These are phyloP conservation scores for Panzeria rudis DNA, from an alignment of 2,888 invertebrate species.

Conservation along the genomic window DNA sequence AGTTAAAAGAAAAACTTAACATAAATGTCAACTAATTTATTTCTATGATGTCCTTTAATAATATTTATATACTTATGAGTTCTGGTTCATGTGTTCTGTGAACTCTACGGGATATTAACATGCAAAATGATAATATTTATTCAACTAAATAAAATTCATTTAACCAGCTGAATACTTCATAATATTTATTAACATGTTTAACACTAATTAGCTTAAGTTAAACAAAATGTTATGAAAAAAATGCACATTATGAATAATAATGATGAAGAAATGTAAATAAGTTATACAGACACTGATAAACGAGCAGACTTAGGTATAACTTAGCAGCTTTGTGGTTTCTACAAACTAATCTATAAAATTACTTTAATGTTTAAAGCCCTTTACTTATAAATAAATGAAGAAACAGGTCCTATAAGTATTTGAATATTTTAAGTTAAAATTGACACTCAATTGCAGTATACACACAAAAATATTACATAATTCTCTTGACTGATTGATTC, in stretches of 20 bases:
- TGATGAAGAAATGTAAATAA: not conserved
- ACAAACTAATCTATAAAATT: too few species aligned
- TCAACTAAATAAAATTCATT: slow-evolving; percentile 27
- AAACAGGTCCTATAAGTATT: too few species aligned
- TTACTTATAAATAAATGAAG: not conserved
- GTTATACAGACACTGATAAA: not conserved
- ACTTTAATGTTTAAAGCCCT: not conserved
- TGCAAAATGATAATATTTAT: slow-evolving; percentile 49
- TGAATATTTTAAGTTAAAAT: too few species aligned
- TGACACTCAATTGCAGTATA: too few species aligned
- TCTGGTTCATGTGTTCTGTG: not conserved
- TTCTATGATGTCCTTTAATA: not conserved
- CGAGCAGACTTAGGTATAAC: not conserved
- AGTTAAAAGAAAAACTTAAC: not conserved
- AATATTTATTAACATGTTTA: slow-evolving; percentile 61
- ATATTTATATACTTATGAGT: not conserved
- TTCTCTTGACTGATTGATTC: too few species aligned
- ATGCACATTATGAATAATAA: not conserved
- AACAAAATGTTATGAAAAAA: not conserved
- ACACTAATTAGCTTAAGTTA: slow-evolving; percentile 57
- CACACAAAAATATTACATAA: too few species aligned
- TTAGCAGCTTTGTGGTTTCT: not conserved
- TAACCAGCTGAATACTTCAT: slow-evolving; percentile 19
- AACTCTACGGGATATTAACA: slow-evolving; percentile 67
- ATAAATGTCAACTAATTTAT: slow-evolving; percentile 27